A percentile compares a stretch with the other conserved stretches of the same genome.
phyloP scores from a whole-genome alignment of 2,888 invertebrate species.

The Aphidoletes aphidimyza region DNA sequence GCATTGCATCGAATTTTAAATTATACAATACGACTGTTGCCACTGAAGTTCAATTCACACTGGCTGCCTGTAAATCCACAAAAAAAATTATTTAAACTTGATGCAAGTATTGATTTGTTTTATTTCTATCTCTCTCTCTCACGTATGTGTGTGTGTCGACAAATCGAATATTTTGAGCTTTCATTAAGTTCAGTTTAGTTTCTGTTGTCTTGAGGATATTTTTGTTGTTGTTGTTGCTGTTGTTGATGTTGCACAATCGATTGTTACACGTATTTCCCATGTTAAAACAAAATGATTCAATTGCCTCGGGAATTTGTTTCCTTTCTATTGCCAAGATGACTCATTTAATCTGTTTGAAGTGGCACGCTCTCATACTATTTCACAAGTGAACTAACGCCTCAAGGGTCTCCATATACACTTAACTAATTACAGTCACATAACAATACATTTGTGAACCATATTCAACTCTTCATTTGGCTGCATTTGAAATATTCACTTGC shows the following conservation, averaged over 20 bases:
- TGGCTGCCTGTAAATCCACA: neutral
- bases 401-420: neutral
- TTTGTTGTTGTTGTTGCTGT: no score
- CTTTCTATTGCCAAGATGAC: constrained; percentile 10
- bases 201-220: constrained; percentile 34
- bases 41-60: neutral
- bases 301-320: neutral
- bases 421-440: neutral
- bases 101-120: constrained; percentile 4
- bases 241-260: neutral
- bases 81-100: neutral
- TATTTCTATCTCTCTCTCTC: neutral
- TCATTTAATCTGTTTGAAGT: neutral
- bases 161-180: neutral
- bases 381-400: constrained; percentile 16
- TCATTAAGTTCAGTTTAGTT: neutral
- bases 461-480: no score
- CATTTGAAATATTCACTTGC: no score
- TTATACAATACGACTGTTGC: neutral
- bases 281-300: neutral
- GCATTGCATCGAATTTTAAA: neutral
- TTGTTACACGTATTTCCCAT: neutral
- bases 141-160: neutral
- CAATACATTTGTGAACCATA: neutral
- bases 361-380: neutral